Evolutionary conservation across 2,797 vertebrate genomes (phyloP).

Genomic region (Microhierax caerulescens): DNA sequence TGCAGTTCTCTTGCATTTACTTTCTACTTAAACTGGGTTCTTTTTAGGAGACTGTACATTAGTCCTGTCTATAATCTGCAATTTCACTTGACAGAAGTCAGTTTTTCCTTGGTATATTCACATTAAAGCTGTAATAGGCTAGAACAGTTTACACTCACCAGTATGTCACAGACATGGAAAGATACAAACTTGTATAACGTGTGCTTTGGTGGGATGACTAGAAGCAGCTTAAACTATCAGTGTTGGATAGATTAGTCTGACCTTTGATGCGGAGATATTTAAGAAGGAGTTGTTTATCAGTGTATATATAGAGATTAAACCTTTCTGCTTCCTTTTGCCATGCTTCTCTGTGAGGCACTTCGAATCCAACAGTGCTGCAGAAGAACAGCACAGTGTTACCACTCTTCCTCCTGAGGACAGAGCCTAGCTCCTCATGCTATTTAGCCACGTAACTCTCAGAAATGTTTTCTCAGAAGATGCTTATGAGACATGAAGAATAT

Average conservation of each 20-base stretch:
- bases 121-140: not conserved
- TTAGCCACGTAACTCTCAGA: not conserved
- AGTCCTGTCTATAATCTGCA: not conserved
- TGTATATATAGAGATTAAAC: not conserved
- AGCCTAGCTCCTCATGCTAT: not conserved
- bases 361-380: not conserved
- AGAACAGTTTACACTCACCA: not conserved
- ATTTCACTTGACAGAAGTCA: not conserved
- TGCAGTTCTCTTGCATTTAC: not conserved
- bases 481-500: not conserved
- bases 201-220: not conserved
- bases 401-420: not conserved
- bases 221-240: not conserved
- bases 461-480: not conserved
- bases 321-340: not conserved
- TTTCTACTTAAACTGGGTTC: not conserved
- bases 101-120: not conserved
- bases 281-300: not conserved
- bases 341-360: not conserved
- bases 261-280: not conserved
- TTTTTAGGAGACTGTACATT: not conserved
- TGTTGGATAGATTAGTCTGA: not conserved
- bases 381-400: not conserved
- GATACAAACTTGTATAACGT: not conserved
- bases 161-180: not conserved